Conservation (phyloP, 2,113 vertebrate genomes). For the Alligator sinensis region DNA sequence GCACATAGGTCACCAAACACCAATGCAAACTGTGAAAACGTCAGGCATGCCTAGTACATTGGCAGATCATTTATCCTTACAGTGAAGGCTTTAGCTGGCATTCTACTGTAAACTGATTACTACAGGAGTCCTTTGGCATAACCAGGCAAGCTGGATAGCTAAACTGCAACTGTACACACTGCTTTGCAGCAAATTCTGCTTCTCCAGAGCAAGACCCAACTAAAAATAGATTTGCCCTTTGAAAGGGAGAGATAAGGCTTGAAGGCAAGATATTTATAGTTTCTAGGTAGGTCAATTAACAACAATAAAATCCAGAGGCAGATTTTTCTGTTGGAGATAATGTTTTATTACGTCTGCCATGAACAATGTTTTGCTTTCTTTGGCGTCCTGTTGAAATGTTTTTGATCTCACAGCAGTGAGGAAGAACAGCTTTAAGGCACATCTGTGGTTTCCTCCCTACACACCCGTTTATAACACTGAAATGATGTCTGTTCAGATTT, state of each 20-base stretch:
- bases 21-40: background rate
- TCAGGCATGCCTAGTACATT: background rate
- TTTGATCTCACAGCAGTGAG: constrained; percentile 11
- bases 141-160: background rate
- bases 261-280: background rate
- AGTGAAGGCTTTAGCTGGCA: background rate
- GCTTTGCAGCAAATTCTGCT: background rate
- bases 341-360: constrained; percentile 61
- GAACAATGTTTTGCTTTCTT: constrained; percentile 40
- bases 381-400: constrained; percentile 41
- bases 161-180: background rate
- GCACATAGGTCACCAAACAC: background rate
- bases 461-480: background rate
- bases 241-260: constrained; percentile 5
- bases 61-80: background rate
- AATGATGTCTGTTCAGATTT: background rate
- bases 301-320: constrained; percentile 36
- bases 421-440: constrained; percentile 43
- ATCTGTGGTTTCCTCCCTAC: background rate
- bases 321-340: constrained; percentile 29
- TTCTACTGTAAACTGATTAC: background rate
- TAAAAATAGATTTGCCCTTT: background rate
- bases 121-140: background rate
- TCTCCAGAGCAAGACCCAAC: background rate
- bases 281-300: background rate